Conservation (phyloP, 2,888 invertebrate species). For the Cheilosia vulpina region DNA sequence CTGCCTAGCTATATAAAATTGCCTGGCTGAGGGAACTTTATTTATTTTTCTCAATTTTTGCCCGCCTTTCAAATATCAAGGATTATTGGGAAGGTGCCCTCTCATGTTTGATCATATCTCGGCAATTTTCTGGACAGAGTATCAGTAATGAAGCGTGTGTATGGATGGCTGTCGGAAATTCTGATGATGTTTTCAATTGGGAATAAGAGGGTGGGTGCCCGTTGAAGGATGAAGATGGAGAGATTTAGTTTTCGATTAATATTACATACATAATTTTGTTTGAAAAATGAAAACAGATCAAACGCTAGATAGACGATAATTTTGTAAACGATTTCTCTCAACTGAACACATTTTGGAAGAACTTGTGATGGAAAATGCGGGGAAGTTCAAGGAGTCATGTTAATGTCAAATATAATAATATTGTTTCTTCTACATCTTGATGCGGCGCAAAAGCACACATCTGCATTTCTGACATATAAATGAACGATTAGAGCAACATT, state of each 20-base stretch:
- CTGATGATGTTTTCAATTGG: conserved; percentile 23
- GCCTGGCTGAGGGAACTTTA: conserved; percentile 5
- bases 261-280: conserved; percentile 12
- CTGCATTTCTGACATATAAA: too few species aligned
- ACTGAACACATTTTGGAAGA: neutral
- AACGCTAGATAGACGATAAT: conserved; percentile 17
- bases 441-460: too few species aligned
- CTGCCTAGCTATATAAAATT: neutral
- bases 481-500: too few species aligned
- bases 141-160: conserved; percentile 49
- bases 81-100: conserved; percentile 1
- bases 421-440: too few species aligned
- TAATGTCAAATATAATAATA: too few species aligned
- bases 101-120: conserved; percentile 63
- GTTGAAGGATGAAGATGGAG: neutral
- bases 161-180: conserved; percentile 42
- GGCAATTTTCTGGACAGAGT: conserved; percentile 58
- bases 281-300: conserved; percentile 17
- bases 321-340: conserved; percentile 7
- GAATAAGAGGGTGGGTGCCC: neutral
- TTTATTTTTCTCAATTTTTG: conserved; percentile 38
- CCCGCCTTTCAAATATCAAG: neutral
- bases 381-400: neutral
- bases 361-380: neutral
- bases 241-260: conserved; percentile 36